Evolutionary conservation across 2,797 vertebrate species (phyloP).

Genomic region (Buphagus erythrorhynchus): DNA sequence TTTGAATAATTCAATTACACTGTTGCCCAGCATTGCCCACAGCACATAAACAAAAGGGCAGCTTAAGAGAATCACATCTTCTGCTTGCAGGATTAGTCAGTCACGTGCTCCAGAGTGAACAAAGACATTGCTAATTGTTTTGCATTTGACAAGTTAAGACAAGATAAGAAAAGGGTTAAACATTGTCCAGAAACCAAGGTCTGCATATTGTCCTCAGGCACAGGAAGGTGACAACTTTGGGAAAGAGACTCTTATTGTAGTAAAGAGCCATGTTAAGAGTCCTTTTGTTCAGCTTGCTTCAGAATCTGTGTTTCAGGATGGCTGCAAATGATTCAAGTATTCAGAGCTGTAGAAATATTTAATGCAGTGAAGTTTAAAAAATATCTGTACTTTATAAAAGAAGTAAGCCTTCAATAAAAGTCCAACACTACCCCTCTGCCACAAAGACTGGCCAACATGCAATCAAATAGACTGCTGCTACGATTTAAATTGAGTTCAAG

Average conservation of each 20-base stretch:
- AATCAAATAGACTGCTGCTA: background rate
- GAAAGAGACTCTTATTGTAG: background rate
- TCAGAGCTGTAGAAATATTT: background rate
- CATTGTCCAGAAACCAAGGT: background rate
- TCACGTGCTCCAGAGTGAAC: background rate
- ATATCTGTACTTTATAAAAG: background rate
- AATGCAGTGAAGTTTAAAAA: background rate
- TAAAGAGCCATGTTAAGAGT: background rate
- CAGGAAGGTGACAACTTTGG: background rate
- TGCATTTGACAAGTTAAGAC: background rate
- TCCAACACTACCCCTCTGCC: background rate
- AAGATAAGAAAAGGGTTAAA: conserved; percentile 16
- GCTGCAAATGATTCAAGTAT: background rate
- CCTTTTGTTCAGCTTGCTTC: background rate
- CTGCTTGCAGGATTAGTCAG: background rate
- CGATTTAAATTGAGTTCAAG: background rate
- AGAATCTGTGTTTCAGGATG: background rate
- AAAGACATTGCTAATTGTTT: background rate
- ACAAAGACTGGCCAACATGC: background rate
- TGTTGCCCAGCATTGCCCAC: background rate
- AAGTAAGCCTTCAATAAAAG: background rate
- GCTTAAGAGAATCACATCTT: background rate
- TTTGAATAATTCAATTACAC: background rate
- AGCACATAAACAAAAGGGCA: background rate
- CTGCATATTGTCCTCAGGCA: background rate